Evolutionary conservation across 1,140 invertebrate genomes (phyloP).

Genomic region (Drosophila rhopaloa): DNA sequence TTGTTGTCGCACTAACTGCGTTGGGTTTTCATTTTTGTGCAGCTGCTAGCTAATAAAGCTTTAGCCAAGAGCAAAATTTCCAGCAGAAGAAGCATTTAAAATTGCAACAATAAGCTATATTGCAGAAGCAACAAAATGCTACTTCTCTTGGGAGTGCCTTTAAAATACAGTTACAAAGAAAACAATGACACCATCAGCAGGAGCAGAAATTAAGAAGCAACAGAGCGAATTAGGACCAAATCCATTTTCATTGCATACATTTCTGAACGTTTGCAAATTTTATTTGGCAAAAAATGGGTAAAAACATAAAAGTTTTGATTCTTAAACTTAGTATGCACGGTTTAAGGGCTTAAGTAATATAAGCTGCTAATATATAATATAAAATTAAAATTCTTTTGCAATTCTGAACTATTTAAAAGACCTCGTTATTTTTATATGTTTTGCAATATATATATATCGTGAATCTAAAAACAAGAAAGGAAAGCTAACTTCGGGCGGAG

Average conservation of each 20-base stretch:
- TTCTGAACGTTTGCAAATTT: conserved; percentile 39
- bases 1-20: conserved; percentile 32
- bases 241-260: conserved; percentile 73
- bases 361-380: no score
- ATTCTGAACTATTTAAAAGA: no score
- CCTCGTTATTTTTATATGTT: no score
- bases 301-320: no score
- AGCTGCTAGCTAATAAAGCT: conserved; percentile 61
- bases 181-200: conserved; percentile 11
- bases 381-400: no score
- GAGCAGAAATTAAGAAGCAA: conserved; percentile 1
- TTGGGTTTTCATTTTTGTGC: conserved; percentile 11
- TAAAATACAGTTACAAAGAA: conserved; percentile 49
- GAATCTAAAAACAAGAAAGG: no score
- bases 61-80: conserved; percentile 12
- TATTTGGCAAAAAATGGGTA: no score
- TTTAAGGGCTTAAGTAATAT: no score
- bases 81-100: background rate
- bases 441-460: no score
- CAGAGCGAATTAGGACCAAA: conserved; percentile 30
- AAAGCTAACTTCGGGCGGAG: no score
- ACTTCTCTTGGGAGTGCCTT: conserved; percentile 65
- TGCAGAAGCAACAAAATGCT: conserved; percentile 26
- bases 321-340: no score
- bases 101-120: conserved; percentile 4